Base-by-base conservation (phyloP, 1,140 invertebrate species). In the Choristoneura fumiferana region DNA sequence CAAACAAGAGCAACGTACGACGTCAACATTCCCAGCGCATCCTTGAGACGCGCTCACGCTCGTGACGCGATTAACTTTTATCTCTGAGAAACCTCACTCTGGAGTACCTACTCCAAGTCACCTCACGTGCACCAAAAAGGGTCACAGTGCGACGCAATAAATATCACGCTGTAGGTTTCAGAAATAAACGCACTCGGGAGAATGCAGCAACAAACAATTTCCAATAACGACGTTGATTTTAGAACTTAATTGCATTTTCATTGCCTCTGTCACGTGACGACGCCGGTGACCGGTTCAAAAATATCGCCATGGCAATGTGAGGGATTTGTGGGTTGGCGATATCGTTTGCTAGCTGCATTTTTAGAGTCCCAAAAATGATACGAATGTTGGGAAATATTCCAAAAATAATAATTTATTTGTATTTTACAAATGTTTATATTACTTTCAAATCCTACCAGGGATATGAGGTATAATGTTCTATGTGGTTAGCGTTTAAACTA, bases 221-320 rank as follows among this genome's bases (percentile, higher is more conserved):
- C 17, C 43, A 49, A 29, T 49, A 29, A 8, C n/a, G 43, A 29
- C 43, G 43, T 33, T 18, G 10, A 17, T 49, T 49, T 49, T 49
- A 49, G 43, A 49, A 49, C 43, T 49, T 49, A 12, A 49, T 49
- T 49, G 43, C 43, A 49, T 49, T 49, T 49, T 49, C 43, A 49
- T 49, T 49, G 18, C 43, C 43, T 18, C 17, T 17, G 18, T 49
- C 43, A 49, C 43, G 43, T 49, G 43, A 49, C 9, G 8, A n/a
- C n/a, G 43, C 43, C 22, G 10, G 43, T 49, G 43, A 49, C 43
- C 9, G 18, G 18, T 49, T 29, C 43, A 33, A n/a, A 18, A 29
- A 22, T 29, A 29, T 49, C 22, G 6, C 6, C 22, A 6, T 3
- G 2, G 22, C 22, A 29, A 6, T 29, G 2, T 29, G 6, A 29